Evolutionary conservation across 2,113 vertebrate species (phyloP), one percentile per base, ranked within the genome.

Genomic region (Nibea coibor): DNA sequence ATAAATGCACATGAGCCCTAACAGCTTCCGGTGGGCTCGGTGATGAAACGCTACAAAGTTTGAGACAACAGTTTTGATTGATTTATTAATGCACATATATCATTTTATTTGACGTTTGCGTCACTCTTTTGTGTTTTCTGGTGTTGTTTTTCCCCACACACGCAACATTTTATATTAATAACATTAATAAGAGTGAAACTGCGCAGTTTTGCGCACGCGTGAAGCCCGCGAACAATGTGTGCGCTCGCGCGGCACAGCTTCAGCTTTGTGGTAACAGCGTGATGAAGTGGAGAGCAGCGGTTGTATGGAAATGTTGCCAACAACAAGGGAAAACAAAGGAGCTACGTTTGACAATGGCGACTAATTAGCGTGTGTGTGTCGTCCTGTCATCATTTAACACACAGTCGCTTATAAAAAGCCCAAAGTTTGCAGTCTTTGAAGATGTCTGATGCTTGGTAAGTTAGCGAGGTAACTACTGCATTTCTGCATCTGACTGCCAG

Each of bases 361-460:
- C 3, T 14, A 20, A 6, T 28, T 58, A 50, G 39, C 5, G 1
- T 11, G 0, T 35, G 31, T 28, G 0, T 22, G 6, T 48, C 15
- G 3, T 26, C 4, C 2, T 51, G 8, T 16, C 0, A 5, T 3
- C 20, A 9, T 79, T 28, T 48, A 10, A 35, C 24, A 26, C 6
- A 8, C 5, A 10, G 20, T 5, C 19, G 5, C 2, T 4, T 53
- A 0, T 14, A 1, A 7, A 3, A 61, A 43, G 7, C 19, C 14
- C 48, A 17, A 19, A 35, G 54, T 64, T 54, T 45, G 26, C 54
- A 39, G 35, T 19, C n/a, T 39, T 20, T 26, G 51, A 90, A 74
- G 47, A 95, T 95, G 95, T 87, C 93, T 35, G 94, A 95, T n/a
- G 56, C 71, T 26, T 89, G 93, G 95, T 95, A 86, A 93, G 93